These are phyloP conservation scores for Lathronympha strigana DNA, from an alignment of 2,888 invertebrate species.

Conservation along the genomic window DNA sequence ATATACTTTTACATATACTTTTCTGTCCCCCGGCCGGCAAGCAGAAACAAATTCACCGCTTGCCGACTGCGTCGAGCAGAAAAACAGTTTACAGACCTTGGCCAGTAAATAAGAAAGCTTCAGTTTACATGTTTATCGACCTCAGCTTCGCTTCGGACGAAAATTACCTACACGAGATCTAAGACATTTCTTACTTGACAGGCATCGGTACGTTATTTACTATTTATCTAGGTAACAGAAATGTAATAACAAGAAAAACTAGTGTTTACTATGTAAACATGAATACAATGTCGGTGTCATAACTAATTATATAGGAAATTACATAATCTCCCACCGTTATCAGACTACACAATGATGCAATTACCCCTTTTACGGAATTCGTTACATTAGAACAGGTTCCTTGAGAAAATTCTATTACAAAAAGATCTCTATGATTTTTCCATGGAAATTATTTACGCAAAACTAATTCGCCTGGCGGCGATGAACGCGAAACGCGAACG, in stretches of 20 bases:
- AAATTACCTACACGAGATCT: too few species aligned
- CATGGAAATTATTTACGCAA: conserved; percentile 28
- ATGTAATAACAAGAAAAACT: not conserved
- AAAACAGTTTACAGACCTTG: too few species aligned
- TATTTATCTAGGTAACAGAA: too few species aligned
- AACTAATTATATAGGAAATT: conserved; percentile 28
- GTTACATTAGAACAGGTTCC: conserved; percentile 24
- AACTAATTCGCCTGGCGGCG: conserved; percentile 1
- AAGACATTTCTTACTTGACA: too few species aligned
- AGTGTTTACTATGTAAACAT: not conserved
- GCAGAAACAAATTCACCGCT: too few species aligned
- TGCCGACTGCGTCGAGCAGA: too few species aligned
- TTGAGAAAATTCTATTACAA: conserved; percentile 35
- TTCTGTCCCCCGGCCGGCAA: too few species aligned
- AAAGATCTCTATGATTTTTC: conserved; percentile 28
- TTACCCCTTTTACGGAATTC: conserved; percentile 22
- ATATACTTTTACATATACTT: too few species aligned
- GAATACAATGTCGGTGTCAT: conserved; percentile 9
- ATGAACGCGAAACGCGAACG: conserved; percentile 14
- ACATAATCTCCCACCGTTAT: conserved; percentile 4
- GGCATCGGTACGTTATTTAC: too few species aligned
- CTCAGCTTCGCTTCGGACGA: too few species aligned
- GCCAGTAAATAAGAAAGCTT: too few species aligned
- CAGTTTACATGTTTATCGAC: too few species aligned
- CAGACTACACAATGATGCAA: conserved; percentile 23